phyloP scores from a whole-genome alignment of 2,113 vertebrate species.

The Vulpes ferrilata region DNA sequence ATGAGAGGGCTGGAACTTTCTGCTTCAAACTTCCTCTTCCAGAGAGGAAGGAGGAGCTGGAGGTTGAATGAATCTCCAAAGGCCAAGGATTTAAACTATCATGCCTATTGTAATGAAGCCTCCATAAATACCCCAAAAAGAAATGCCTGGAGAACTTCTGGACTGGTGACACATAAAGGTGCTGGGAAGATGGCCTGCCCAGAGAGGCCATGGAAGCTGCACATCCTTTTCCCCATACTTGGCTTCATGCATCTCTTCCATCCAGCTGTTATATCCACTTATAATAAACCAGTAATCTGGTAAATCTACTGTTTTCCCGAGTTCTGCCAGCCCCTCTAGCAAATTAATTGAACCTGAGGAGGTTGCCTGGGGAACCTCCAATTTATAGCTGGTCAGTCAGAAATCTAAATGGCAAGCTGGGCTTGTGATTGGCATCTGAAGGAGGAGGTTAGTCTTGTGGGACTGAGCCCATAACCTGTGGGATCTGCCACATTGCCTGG shows the following conservation, averaged over 20 bases:
- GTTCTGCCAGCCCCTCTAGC: background rate
- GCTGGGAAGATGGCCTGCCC: too few relatives aligned
- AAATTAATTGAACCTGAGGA: background rate
- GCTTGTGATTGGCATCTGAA: background rate
- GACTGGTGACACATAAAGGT: background rate
- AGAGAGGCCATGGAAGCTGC: background rate
- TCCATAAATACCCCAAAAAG: background rate
- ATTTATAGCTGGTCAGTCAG: background rate
- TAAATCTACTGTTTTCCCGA: background rate
- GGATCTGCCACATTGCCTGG: background rate
- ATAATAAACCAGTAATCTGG: background rate
- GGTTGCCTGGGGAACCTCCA: background rate
- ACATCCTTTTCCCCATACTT: background rate
- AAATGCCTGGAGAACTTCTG: background rate
- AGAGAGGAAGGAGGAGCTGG: background rate
- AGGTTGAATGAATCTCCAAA: background rate
- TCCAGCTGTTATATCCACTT: background rate
- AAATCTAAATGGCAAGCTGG: background rate
- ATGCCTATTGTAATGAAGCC: background rate
- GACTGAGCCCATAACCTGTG: background rate
- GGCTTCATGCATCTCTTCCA: background rate
- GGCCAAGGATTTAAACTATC: background rate
- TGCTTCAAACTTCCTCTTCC: too few relatives aligned
- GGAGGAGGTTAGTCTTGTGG: background rate
- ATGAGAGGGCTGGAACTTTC: background rate